Evolutionary conservation across 2,113 vertebrate species (phyloP).

Genomic region (Anhinga rufa): DNA sequence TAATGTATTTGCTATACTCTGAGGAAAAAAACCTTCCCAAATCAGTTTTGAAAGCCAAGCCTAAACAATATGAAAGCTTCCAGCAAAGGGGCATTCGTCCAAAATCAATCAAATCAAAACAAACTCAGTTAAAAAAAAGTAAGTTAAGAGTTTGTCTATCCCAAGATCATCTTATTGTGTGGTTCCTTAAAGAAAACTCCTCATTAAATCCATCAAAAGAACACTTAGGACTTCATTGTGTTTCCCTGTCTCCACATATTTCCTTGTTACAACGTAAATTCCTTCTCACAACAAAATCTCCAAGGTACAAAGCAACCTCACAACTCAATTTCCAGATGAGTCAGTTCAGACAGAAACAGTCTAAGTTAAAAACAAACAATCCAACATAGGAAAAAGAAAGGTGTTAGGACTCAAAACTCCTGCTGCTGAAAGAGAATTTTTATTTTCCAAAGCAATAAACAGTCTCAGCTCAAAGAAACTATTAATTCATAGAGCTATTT

Average conservation of each 20-base stretch:
- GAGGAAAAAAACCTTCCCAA: slow-evolving; percentile 17
- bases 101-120: slow-evolving; percentile 48
- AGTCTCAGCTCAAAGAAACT: background rate
- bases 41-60: slow-evolving; percentile 44
- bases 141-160: background rate
- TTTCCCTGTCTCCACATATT: background rate
- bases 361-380: slow-evolving; percentile 6
- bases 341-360: slow-evolving; percentile 10
- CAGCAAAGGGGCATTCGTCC: slow-evolving; percentile 11
- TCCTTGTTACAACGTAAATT: background rate
- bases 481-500: background rate
- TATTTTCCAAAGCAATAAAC: background rate
- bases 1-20: slow-evolving; percentile 33
- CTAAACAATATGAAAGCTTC: slow-evolving; percentile 47
- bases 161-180: slow-evolving; percentile 1
- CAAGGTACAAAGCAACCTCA: background rate
- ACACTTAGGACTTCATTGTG: background rate
- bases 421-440: background rate
- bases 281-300: background rate
- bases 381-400: background rate
- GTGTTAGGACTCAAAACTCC: background rate
- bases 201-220: slow-evolving; percentile 26
- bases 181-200: slow-evolving; percentile 23
- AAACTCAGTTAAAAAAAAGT: slow-evolving; percentile 1
- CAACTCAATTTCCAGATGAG: slow-evolving; percentile 7